Evolutionary conservation across 2,113 vertebrate genomes (phyloP).

Genomic region (Pelodiscus sinensis): DNA sequence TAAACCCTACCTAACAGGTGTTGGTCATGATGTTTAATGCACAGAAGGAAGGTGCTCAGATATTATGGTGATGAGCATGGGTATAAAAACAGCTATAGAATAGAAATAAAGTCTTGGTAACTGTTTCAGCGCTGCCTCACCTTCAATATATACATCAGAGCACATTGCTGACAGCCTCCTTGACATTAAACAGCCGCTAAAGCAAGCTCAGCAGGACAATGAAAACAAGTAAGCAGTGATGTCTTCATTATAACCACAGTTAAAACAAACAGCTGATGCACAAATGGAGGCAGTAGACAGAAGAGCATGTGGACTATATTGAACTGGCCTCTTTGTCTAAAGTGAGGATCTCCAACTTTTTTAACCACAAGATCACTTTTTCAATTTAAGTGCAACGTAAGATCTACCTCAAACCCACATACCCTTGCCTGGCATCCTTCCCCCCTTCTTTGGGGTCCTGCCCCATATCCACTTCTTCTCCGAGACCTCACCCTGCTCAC

Average conservation of each 20-base stretch:
- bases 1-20: accelerated
- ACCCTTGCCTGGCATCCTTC: no score
- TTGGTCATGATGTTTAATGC: not conserved
- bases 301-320: not conserved
- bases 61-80: not conserved
- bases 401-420: no score
- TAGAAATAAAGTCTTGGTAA: not conserved
- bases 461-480: no score
- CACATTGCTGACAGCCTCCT: not conserved
- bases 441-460: no score
- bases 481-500: no score
- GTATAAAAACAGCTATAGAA: not conserved
- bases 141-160: not conserved
- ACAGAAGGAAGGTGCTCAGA: not conserved
- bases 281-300: not conserved
- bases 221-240: not conserved
- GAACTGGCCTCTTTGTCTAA: not conserved
- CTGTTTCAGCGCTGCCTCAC: not conserved
- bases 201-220: not conserved
- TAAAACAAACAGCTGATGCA: not conserved
- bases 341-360: not conserved
- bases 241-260: not conserved
- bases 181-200: accelerated
- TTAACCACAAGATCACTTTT: no score
- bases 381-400: no score